phyloP scores from a whole-genome alignment of 2,888 invertebrate genomes.

The Netelia melanura region DNA sequence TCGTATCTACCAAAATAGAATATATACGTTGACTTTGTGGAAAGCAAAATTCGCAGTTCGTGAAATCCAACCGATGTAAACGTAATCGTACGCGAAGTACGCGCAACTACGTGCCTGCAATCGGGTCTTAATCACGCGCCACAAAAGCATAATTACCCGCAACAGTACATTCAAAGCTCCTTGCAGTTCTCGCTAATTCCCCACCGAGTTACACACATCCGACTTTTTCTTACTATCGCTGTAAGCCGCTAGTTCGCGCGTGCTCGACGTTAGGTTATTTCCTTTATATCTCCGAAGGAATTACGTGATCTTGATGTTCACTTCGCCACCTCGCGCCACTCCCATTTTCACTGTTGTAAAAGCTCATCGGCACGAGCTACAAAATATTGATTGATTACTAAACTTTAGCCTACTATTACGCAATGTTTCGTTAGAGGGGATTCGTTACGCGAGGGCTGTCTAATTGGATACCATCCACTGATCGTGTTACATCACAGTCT shows the following conservation, averaged over 20 bases:
- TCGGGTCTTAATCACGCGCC: constrained; percentile 34
- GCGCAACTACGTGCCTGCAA: neutral
- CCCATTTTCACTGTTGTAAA: constrained; percentile 21
- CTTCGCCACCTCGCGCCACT: constrained; percentile 10
- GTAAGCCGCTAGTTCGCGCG: neutral
- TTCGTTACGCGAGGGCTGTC: constrained; percentile 16
- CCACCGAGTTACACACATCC: constrained; percentile 38
- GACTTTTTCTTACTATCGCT: neutral
- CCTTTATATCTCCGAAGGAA: constrained; percentile 33
- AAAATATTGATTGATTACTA: constrained; percentile 38
- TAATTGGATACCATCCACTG: constrained; percentile 35
- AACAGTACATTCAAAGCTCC: constrained; percentile 34
- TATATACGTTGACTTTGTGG: neutral
- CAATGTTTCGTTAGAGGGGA: constrained; percentile 4
- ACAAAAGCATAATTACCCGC: constrained; percentile 42
- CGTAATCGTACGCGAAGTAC: constrained; percentile 23
- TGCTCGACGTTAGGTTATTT: constrained; percentile 40
- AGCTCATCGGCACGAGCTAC: constrained; percentile 19
- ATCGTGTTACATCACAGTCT: constrained; percentile 3
- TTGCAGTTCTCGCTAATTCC: constrained; percentile 48
- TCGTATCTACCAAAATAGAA: neutral
- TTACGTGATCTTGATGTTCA: constrained; percentile 52
- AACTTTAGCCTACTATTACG: constrained; percentile 30
- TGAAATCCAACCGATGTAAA: neutral
- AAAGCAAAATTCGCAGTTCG: neutral